These are phyloP conservation scores for Epinephelus cyanopodus DNA, from an alignment of 2,113 vertebrate species.

Conservation along the genomic window DNA sequence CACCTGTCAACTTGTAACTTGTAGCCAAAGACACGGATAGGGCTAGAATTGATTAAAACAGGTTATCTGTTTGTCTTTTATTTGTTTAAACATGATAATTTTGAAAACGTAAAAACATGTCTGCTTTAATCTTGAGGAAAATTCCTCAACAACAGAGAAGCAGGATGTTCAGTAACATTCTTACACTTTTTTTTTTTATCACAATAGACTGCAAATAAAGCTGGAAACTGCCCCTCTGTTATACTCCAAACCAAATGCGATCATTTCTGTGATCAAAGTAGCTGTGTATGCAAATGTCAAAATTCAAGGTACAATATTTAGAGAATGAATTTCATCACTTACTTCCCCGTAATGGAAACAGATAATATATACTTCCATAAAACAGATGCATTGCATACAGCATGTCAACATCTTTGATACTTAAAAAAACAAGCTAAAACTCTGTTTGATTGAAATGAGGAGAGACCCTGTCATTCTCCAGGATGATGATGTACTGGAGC, in stretches of 20 bases:
- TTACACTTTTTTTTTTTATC: neutral
- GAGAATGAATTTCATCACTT: neutral
- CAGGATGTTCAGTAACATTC: neutral
- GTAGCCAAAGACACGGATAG: neutral
- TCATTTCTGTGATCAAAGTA: neutral
- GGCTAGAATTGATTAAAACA: too few relatives aligned
- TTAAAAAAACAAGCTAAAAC: neutral
- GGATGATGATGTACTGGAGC: neutral
- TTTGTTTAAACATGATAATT: too few relatives aligned
- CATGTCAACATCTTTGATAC: neutral
- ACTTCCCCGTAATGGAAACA: neutral
- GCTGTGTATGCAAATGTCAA: neutral
- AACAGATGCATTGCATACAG: neutral
- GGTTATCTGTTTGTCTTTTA: too few relatives aligned
- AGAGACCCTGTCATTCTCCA: neutral
- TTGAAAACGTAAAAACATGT: neutral
- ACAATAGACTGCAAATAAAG: neutral
- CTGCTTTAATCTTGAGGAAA: neutral
- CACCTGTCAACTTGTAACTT: neutral
- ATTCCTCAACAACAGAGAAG: neutral
- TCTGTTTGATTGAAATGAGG: neutral
- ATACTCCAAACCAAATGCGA: neutral
- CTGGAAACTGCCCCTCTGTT: slow-evolving; percentile 4
- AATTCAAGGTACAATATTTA: neutral
- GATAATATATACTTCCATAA: neutral